Percentiles rank a stretch among this genome's conserved stretches.
phyloP scores from a whole-genome alignment of 2,113 vertebrate species.

The Oreocharis arfaki region DNA sequence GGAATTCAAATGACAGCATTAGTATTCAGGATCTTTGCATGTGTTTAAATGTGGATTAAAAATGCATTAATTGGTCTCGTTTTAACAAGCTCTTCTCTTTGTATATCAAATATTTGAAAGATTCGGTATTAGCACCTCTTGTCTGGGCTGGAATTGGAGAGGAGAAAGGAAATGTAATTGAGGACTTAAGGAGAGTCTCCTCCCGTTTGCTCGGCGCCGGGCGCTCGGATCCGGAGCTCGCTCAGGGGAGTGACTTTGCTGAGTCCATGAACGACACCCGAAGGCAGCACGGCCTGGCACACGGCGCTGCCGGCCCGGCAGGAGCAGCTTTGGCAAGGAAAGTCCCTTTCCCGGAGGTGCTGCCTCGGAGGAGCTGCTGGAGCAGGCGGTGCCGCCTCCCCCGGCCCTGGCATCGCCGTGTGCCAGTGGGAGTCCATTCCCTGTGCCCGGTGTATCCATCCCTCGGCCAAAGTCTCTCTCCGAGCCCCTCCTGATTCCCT shows the following conservation, averaged over 20 bases:
- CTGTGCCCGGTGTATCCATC: too few species aligned
- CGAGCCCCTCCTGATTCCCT: neutral
- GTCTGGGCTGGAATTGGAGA: slow-evolving; percentile 41
- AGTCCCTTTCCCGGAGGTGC: neutral
- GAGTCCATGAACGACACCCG: neutral
- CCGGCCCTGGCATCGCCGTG: neutral
- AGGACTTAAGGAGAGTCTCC: slow-evolving; percentile 34
- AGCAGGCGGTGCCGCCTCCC: neutral
- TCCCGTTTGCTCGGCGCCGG: slow-evolving; percentile 17
- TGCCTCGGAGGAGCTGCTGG: neutral
- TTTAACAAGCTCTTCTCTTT: slow-evolving; percentile 64
- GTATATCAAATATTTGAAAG: slow-evolving; percentile 70
- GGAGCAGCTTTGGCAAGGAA: neutral
- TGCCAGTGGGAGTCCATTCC: neutral
- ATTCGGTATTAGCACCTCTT: slow-evolving; percentile 56
- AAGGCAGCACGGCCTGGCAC: neutral
- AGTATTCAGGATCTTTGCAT: slow-evolving; percentile 59
- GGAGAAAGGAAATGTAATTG: slow-evolving; percentile 57
- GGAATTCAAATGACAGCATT: slow-evolving; percentile 48
- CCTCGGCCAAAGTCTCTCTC: neutral
- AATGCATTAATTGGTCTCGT: slow-evolving; percentile 68
- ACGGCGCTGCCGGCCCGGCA: neutral
- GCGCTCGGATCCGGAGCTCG: neutral
- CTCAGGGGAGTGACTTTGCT: slow-evolving; percentile 20
- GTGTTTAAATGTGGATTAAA: slow-evolving; percentile 68